Conservation (phyloP, 1,140 invertebrate species). For the Polypedilum pembai region DNA sequence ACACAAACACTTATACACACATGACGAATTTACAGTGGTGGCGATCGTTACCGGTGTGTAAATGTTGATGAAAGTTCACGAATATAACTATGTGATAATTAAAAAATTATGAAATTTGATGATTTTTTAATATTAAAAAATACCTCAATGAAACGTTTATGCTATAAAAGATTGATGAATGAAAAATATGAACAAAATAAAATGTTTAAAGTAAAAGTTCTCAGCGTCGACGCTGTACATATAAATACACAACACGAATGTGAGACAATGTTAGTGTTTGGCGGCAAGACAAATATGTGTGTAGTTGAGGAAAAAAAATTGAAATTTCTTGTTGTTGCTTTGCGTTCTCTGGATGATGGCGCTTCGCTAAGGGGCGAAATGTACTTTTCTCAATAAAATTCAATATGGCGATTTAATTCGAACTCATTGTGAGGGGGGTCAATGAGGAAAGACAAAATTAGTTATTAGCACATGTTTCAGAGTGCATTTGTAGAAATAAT, state of each 20-base stretch:
- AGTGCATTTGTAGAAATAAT: not conserved
- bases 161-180: too few relatives aligned
- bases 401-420: slow-evolving; percentile 25
- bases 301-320: slow-evolving; percentile 23
- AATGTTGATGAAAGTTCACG: not conserved
- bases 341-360: slow-evolving; percentile 11
- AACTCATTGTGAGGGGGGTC: not conserved
- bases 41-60: not conserved
- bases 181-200: too few relatives aligned
- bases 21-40: not conserved
- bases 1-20: not conserved
- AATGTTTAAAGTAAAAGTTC: not conserved
- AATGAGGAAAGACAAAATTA: not conserved
- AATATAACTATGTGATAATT: too few relatives aligned
- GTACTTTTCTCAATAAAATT: slow-evolving; percentile 23
- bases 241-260: not conserved
- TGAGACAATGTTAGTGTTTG: not conserved
- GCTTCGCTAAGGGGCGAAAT: not conserved
- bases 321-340: slow-evolving; percentile 28
- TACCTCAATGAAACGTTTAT: not conserved
- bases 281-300: slow-evolving; percentile 25
- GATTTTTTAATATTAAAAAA: not conserved
- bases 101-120: not conserved
- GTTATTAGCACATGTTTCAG: not conserved
- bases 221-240: not conserved